A percentile compares a stretch with the other conserved stretches of the same genome.
These are phyloP conservation scores for Hippopotamus amphibius DNA, from an alignment of 2,113 vertebrate species.

Conservation along the genomic window DNA sequence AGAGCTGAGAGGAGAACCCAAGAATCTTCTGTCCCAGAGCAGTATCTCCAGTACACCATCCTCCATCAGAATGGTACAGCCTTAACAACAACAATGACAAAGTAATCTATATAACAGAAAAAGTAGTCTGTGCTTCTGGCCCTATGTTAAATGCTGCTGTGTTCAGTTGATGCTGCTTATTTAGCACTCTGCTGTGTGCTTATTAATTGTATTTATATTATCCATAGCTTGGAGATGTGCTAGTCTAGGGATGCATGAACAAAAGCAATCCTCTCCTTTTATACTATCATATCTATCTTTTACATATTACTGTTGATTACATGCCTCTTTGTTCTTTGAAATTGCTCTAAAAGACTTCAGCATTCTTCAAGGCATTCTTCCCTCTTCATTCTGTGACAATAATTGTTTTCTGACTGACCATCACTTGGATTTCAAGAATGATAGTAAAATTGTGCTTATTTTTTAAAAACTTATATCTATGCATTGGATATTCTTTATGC, in stretches of 20 bases:
- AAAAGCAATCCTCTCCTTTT: neutral
- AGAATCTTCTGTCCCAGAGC: neutral
- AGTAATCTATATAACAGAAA: neutral
- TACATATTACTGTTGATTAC: neutral
- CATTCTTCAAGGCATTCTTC: neutral
- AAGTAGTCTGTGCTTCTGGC: neutral
- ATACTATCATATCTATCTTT: neutral
- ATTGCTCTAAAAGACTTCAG: neutral
- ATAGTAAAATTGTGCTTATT: neutral
- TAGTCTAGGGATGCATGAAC: neutral
- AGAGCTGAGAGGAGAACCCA: neutral
- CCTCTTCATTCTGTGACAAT: neutral
- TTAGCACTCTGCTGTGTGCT: neutral
- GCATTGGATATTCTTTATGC: neutral
- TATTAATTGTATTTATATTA: neutral
- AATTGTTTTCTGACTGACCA: neutral
- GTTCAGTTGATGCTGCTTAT: neutral
- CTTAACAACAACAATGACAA: neutral
- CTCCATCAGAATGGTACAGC: neutral
- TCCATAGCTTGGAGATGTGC: neutral
- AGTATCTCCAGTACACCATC: neutral
- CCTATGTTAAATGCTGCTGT: neutral
- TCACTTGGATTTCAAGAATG: constrained; percentile 24
- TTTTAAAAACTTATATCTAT: neutral
- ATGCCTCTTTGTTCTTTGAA: neutral